Conservation (phyloP, 2,888 invertebrate genomes). For the Nasonovia ribisnigri region DNA sequence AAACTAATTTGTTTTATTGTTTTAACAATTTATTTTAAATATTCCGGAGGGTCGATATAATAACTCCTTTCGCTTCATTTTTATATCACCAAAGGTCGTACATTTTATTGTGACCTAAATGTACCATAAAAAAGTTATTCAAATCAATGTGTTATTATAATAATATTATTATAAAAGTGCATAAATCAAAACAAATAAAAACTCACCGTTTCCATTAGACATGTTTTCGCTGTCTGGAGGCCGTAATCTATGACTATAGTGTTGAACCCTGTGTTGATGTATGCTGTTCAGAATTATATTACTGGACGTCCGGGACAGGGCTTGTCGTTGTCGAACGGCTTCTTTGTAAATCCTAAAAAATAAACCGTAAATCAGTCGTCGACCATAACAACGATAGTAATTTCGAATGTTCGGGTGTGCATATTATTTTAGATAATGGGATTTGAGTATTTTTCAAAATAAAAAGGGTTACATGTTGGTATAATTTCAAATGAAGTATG, state of each 20-base stretch:
- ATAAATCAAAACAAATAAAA: background rate
- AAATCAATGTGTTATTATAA: background rate
- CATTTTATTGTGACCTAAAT: no score
- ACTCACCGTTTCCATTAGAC: constrained; percentile 54
- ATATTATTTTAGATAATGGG: background rate
- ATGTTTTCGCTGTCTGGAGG: constrained; percentile 74
- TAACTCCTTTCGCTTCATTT: background rate
- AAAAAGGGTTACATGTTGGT: background rate
- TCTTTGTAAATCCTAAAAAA: constrained; percentile 74
- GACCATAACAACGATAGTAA: background rate
- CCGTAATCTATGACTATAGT: constrained; percentile 76
- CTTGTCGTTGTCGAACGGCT: constrained; percentile 85
- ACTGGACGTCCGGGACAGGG: constrained; percentile 86
- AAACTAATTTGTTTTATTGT: background rate
- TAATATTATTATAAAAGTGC: background rate
- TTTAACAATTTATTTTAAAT: background rate
- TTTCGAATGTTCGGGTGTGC: background rate
- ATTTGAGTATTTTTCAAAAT: background rate
- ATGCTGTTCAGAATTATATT: constrained; percentile 88
- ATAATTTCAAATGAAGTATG: background rate
- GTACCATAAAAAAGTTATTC: background rate
- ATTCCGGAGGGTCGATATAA: background rate
- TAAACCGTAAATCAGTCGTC: background rate
- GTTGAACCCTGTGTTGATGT: constrained; percentile 84
- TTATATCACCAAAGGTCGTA: background rate